Conservation (phyloP, 2,113 vertebrate genomes). For the Tetrao urogallus region DNA sequence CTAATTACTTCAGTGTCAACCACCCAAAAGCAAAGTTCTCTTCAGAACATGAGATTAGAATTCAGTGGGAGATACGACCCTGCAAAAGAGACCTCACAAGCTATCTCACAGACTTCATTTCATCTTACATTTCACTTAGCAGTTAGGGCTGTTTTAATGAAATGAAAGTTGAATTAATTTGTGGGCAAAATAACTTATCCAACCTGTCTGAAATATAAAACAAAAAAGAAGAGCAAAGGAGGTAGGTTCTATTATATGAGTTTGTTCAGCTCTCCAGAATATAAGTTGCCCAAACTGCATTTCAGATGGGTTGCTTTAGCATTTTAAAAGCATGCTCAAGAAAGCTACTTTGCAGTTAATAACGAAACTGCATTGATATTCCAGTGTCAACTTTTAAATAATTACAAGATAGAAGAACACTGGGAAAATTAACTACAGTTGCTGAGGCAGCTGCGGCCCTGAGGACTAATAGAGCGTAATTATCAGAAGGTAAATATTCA, state of each 20-base stretch:
- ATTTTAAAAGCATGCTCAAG: not conserved
- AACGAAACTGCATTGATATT: not conserved
- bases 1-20: not conserved
- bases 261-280: not conserved
- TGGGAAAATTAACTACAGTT: not conserved
- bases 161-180: not conserved
- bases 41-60: not conserved
- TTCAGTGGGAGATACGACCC: not conserved
- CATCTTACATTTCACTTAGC: not conserved
- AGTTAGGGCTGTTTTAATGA: not conserved
- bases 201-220: not conserved
- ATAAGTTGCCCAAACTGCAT: not conserved
- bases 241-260: not conserved
- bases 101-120: not conserved
- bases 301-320: not conserved
- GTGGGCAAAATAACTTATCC: not conserved
- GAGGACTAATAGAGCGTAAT: not conserved
- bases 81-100: not conserved
- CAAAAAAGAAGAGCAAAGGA: not conserved
- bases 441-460: not conserved
- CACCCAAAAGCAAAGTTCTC: not conserved
- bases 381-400: not conserved
- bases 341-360: not conserved
- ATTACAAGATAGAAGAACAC: not conserved
- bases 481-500: not conserved